Evolutionary conservation across 2,888 invertebrate species (phyloP).

Genomic region (Philhelius pedissequus): DNA sequence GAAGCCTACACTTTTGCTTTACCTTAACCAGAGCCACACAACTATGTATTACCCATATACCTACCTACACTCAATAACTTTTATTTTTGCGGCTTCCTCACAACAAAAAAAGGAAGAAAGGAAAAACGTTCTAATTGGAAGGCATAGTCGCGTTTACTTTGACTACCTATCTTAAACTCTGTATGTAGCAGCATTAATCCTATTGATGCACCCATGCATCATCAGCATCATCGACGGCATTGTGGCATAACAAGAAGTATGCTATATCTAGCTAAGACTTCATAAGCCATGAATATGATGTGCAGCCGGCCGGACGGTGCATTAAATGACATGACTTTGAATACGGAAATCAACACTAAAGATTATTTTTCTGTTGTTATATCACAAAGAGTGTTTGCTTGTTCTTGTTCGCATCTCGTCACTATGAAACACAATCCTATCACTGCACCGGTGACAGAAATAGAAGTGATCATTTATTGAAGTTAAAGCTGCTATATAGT

Average conservation of each 20-base stretch:
- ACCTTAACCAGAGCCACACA: not conserved
- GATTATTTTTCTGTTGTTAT: constrained; percentile 17
- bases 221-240: not conserved
- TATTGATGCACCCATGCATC: constrained; percentile 44
- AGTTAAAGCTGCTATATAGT: constrained; percentile 16
- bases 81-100: constrained; percentile 26
- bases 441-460: not conserved
- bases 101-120: not conserved
- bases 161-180: not conserved
- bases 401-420: not conserved
- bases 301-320: not conserved
- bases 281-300: not conserved
- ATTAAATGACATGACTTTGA: constrained; percentile 55
- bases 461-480: not conserved
- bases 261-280: too few relatives aligned
- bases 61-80: not conserved
- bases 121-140: constrained; percentile 41
- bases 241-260: not conserved
- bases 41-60: too few relatives aligned
- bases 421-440: constrained; percentile 46
- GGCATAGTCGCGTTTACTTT: constrained; percentile 1
- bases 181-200: not conserved
- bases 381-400: constrained; percentile 11
- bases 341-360: constrained; percentile 58
- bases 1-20: not conserved